A percentile compares a stretch with the other conserved stretches of the same genome.
These are phyloP conservation scores for Hemithea aestivaria DNA, from an alignment of 2,888 invertebrate species.

Conservation along the genomic window DNA sequence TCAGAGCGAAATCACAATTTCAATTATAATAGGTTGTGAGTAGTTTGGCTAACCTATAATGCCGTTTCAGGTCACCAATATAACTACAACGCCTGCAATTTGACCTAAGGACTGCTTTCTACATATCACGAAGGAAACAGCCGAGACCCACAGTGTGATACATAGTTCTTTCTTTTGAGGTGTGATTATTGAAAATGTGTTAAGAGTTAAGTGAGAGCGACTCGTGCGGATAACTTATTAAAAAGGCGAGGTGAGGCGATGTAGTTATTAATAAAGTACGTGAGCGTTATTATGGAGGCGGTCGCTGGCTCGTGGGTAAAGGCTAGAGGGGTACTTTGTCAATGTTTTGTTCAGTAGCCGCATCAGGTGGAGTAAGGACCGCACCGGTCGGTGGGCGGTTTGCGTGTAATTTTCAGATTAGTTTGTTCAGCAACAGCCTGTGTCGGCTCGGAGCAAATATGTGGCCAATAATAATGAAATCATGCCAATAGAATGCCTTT, in stretches of 20 bases:
- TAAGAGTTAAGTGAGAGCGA: too few relatives aligned
- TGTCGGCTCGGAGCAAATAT: constrained; percentile 59
- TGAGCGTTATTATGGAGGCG: constrained; percentile 14
- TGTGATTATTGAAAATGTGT: too few relatives aligned
- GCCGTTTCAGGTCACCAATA: too few relatives aligned
- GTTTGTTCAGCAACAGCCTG: constrained; percentile 67
- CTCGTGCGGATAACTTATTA: constrained; percentile 4
- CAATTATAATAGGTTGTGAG: too few relatives aligned
- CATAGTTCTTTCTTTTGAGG: too few relatives aligned
- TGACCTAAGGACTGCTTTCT: too few relatives aligned
- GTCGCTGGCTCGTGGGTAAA: constrained; percentile 1
- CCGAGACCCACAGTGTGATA: constrained; percentile 1
- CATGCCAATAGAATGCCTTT: constrained; percentile 19
- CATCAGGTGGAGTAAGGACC: constrained; percentile 25
- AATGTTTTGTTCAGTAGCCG: constrained; percentile 48
- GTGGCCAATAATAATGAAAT: constrained; percentile 57
- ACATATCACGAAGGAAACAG: too few relatives aligned
- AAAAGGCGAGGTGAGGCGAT: constrained; percentile 6
- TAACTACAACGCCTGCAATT: too few relatives aligned
- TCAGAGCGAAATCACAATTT: background rate
- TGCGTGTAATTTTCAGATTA: constrained; percentile 75
- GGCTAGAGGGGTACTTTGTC: constrained; percentile 16
- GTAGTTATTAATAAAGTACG: constrained; percentile 20
- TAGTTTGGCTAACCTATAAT: too few relatives aligned
- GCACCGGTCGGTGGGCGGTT: constrained; percentile 24